A percentile compares a stretch with the other conserved stretches of the same genome.
phyloP scores from a whole-genome alignment of 2,113 vertebrate genomes.

The Equus quagga region DNA sequence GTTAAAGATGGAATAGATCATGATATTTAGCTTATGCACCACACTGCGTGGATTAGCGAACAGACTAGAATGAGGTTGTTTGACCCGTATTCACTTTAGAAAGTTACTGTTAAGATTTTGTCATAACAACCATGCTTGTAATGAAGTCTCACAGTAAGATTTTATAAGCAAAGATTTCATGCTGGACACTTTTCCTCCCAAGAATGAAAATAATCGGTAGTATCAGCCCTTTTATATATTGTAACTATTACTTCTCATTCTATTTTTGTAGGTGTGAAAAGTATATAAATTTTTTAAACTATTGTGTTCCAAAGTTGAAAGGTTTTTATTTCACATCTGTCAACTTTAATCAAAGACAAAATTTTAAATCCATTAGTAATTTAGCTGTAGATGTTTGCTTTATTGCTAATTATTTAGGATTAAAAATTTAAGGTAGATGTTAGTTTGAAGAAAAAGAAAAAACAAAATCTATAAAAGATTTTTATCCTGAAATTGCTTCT shows the following conservation, averaged over 20 bases:
- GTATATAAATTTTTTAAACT: neutral
- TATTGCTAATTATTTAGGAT: slow-evolving; percentile 40
- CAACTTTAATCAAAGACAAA: slow-evolving; percentile 37
- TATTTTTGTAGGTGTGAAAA: neutral
- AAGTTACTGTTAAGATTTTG: neutral
- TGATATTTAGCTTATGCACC: neutral
- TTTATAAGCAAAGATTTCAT: neutral
- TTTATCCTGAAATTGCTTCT: slow-evolving; percentile 28
- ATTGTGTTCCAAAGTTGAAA: neutral
- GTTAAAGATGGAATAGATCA: neutral
- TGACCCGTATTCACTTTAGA: neutral
- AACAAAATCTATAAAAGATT: neutral
- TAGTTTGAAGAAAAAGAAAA: neutral
- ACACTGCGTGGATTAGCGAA: neutral
- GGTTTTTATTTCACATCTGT: neutral
- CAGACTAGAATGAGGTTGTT: neutral
- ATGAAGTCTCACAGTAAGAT: neutral
- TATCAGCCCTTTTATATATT: neutral
- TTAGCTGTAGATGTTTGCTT: neutral
- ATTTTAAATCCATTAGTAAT: slow-evolving; percentile 19
- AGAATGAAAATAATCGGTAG: neutral
- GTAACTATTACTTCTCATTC: neutral
- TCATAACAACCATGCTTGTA: neutral
- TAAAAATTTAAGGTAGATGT: slow-evolving; percentile 44
- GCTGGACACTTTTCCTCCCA: neutral